Conservation (phyloP, 2,797 vertebrate species). For the Typhlichthys eigenmanni region DNA sequence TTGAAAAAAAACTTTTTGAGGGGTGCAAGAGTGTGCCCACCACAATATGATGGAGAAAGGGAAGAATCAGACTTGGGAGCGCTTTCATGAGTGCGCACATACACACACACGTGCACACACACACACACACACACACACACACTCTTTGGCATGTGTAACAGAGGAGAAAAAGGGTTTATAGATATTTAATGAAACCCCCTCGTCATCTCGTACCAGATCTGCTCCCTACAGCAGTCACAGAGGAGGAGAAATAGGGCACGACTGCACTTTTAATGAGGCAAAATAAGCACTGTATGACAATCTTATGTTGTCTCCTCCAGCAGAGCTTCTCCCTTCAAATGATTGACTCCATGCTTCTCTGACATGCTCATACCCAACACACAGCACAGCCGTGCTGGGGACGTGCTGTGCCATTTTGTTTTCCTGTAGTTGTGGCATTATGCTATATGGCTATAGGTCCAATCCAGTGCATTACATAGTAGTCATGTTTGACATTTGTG, state of each 20-base stretch:
- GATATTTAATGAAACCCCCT: constrained; percentile 69
- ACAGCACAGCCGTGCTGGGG: constrained; percentile 25
- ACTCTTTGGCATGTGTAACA: constrained; percentile 40
- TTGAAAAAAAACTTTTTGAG: neutral
- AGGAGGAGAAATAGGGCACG: constrained; percentile 68
- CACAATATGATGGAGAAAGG: constrained; percentile 57
- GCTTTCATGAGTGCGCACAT: constrained; percentile 23
- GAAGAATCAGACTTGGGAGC: constrained; percentile 18
- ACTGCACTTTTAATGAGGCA: constrained; percentile 79
- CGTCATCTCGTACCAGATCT: constrained; percentile 22
- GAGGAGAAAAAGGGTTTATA: constrained; percentile 53
- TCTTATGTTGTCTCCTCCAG: constrained; percentile 69
- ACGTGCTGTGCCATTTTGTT: constrained; percentile 11
- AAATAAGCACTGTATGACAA: constrained; percentile 55
- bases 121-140: constrained; percentile 15
- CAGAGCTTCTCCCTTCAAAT: constrained; percentile 51
- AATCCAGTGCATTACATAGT: constrained; percentile 47
- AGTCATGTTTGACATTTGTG: constrained; percentile 56
- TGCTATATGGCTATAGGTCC: constrained; percentile 15
- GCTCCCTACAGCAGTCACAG: constrained; percentile 54
- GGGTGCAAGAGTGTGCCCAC: constrained; percentile 9
- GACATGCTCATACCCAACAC: constrained; percentile 26
- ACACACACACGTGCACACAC: constrained; percentile 14
- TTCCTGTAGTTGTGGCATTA: constrained; percentile 30
- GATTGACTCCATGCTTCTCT: constrained; percentile 40